These are phyloP conservation scores for Agapostemon virescens DNA, from an alignment of 2,888 invertebrate species.

Conservation along the genomic window DNA sequence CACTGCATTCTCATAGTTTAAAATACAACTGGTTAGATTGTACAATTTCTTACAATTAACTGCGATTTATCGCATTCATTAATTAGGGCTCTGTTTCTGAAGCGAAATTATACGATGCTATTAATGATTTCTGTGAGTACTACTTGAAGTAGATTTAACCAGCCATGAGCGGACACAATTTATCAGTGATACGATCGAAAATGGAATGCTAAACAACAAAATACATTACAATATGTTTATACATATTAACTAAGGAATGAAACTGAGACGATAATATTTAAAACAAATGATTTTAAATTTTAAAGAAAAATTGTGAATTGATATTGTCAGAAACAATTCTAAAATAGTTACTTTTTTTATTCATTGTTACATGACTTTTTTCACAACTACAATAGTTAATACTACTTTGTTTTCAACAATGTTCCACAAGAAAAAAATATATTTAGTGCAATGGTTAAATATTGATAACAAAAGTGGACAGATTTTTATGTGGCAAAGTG, in stretches of 20 bases:
- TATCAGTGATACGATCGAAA: not conserved
- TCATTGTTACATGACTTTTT: too few relatives aligned
- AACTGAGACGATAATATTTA: too few relatives aligned
- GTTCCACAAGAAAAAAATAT: not conserved
- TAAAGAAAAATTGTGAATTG: too few relatives aligned
- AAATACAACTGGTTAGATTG: not conserved
- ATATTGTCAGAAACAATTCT: too few relatives aligned
- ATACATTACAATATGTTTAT: not conserved
- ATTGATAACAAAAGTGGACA: too few relatives aligned
- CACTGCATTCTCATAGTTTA: not conserved
- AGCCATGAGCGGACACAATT: not conserved
- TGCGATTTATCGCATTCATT: not conserved
- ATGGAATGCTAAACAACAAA: not conserved
- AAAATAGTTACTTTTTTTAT: too few relatives aligned
- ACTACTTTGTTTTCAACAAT: not conserved
- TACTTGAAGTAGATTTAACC: not conserved
- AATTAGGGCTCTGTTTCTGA: not conserved
- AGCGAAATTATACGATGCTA: not conserved
- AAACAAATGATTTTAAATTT: too few relatives aligned
- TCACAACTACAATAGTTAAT: too few relatives aligned
- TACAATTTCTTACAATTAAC: too few relatives aligned
- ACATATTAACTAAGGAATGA: not conserved
- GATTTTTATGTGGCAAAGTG: not conserved
- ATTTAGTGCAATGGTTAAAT: not conserved
- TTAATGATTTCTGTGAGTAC: not conserved